Evolutionary conservation across 2,888 invertebrate species (phyloP).

Genomic region (Pristionchus mayeri): DNA sequence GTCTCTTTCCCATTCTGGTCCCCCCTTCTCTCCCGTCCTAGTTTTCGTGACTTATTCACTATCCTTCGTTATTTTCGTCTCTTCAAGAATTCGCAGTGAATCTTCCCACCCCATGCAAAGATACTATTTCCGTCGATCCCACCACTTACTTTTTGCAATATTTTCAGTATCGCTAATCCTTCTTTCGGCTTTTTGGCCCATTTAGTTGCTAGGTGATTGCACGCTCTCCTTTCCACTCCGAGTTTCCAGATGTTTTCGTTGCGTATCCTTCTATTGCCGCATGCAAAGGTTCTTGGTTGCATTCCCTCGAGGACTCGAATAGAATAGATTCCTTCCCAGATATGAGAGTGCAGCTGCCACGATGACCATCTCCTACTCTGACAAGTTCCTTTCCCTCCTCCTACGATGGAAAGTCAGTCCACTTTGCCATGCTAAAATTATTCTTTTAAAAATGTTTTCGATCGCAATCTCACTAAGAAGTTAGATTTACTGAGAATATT

Average conservation of each 20-base stretch:
- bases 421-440: too few relatives aligned
- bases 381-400: constrained; percentile 66
- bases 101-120: neutral
- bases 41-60: neutral
- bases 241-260: constrained; percentile 8
- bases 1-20: neutral
- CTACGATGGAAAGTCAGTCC: constrained; percentile 64
- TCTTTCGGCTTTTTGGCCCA: neutral
- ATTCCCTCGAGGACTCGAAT: neutral
- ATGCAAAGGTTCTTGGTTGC: too few relatives aligned
- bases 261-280: neutral
- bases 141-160: neutral
- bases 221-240: neutral
- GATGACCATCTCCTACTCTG: constrained; percentile 71
- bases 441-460: too few relatives aligned
- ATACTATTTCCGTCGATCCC: neutral
- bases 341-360: neutral
- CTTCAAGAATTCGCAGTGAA: neutral
- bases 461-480: too few relatives aligned
- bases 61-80: neutral
- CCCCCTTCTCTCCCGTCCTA: neutral
- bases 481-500: too few relatives aligned
- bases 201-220: constrained; percentile 15
- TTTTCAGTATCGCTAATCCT: neutral
- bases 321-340: neutral